Percentiles rank a stretch among this genome's conserved stretches.
phyloP scores from a whole-genome alignment of 2,797 vertebrate genomes.

The Sebastes reedi region DNA sequence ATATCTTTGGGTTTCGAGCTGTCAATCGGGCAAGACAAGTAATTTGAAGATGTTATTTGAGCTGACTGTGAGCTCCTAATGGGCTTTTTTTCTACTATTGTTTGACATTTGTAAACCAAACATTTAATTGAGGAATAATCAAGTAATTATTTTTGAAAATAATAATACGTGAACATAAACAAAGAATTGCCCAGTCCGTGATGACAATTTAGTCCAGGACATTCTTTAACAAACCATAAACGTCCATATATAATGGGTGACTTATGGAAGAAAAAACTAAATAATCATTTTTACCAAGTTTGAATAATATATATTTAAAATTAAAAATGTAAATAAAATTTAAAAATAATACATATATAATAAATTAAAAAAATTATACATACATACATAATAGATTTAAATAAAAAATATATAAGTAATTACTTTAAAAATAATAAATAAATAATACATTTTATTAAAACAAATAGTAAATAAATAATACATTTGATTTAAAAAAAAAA shows the following conservation, averaged over 20 bases:
- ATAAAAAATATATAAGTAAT: too few species aligned
- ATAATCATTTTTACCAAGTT: too few species aligned
- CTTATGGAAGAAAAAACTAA: background rate
- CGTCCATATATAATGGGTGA: background rate
- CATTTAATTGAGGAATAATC: background rate
- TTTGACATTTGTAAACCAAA: background rate
- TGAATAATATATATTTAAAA: too few species aligned
- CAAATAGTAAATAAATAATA: background rate
- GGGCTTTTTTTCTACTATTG: background rate
- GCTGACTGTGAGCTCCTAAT: background rate
- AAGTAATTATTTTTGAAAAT: too few species aligned
- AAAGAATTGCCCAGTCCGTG: background rate
- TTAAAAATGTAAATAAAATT: too few species aligned
- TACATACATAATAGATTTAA: background rate
- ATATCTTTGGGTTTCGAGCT: background rate
- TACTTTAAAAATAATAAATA: too few species aligned
- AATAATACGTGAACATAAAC: background rate
- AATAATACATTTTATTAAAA: background rate
- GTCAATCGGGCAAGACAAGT: background rate
- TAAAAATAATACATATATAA: background rate
- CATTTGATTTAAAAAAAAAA: too few species aligned
- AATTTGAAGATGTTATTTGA: background rate
- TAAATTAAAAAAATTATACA: background rate
- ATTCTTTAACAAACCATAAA: background rate
- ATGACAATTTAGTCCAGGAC: background rate